Base-by-base conservation (phyloP, 2,888 invertebrate genomes). In the Blastobasis lacticolella region DNA sequence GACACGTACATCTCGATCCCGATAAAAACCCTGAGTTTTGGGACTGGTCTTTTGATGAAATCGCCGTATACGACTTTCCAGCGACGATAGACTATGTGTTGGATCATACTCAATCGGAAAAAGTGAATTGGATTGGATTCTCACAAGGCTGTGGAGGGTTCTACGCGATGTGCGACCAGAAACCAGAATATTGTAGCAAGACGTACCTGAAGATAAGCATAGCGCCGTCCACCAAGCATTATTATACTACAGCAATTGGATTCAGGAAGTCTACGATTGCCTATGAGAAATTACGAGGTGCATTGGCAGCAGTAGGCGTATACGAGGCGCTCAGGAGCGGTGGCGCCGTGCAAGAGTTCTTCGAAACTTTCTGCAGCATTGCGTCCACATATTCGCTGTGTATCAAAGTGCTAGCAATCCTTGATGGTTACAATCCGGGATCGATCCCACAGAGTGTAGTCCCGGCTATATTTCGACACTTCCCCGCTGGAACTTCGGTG, bases 21-120 rank as follows among this genome's bases (percentile, higher is more conserved):
- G 67, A 52, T 5, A 63, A 46, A 52, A 81, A 86, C 49, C 49
- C 57, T 10, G 69, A 74, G 49, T 93, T 89, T 57, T 91, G 90
- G 90, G 67, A 89, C 42, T 92, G 91, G 61, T 93, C 92, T 53
- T 94, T 92, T 84, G 93, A 95, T 65, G 92, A 95, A 67, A 94
- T 95, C 68, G 94, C 93, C 0, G 69, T 81, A 37, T 91, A 89
- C 61, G 97, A 97, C 71, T 63, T 96, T 1, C 95, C 96, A 1
- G 92, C 94, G 0, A 70, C 72, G 43, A 64, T 80, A 0, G 80
- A 83, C 49, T 74, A 76, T 43, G 68, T 83, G 1, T 53, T 83
- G 7, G 56, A 69, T 1, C 56, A 68, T 5, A 78, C 81, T 0
- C 59, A 62, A 2, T 54, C 57, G 1, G 55, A 61, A 0, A 76